Percentiles rank a stretch among this genome's conserved stretches.
Conservation (phyloP, 2,797 vertebrate species). For the Sandelia bainsii region DNA sequence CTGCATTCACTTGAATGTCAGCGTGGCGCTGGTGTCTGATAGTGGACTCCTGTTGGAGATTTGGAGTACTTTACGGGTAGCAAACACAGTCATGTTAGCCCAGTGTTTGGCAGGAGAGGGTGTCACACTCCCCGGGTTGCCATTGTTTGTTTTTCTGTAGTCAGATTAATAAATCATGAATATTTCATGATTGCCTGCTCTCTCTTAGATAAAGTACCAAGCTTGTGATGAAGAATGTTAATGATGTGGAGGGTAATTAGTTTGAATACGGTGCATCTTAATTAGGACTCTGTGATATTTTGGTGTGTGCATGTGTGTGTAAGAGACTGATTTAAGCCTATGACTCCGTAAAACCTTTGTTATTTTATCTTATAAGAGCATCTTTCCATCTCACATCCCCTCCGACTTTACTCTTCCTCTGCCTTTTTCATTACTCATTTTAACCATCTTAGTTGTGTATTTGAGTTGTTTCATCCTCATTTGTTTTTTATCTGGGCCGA, state of each 20-base stretch:
- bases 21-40: conserved; percentile 16
- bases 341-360: conserved; percentile 58
- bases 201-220: conserved; percentile 74
- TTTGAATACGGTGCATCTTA: conserved; percentile 73
- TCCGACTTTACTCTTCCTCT: conserved; percentile 18
- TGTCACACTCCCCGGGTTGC: conserved; percentile 66
- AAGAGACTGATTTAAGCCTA: conserved; percentile 46
- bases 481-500: conserved; percentile 13
- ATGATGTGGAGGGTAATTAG: conserved; percentile 81
- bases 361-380: conserved; percentile 70
- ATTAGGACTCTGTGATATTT: conserved; percentile 82
- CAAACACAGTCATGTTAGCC: conserved; percentile 36
- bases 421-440: conserved; percentile 3
- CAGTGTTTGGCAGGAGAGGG: conserved; percentile 50
- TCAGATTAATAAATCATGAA: conserved; percentile 85
- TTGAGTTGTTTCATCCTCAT: conserved; percentile 6
- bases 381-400: conserved; percentile 47
- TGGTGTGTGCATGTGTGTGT: conserved; percentile 44
- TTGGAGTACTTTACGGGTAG: conserved; percentile 34
- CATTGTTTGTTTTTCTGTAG: conserved; percentile 80
- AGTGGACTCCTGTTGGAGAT: conserved; percentile 38
- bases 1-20: conserved; percentile 48
- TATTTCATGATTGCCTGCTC: conserved; percentile 82
- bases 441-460: not conserved
- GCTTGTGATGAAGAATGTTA: conserved; percentile 78